Conservation (phyloP, 2,797 vertebrate species). For the Myotis pilosus region DNA sequence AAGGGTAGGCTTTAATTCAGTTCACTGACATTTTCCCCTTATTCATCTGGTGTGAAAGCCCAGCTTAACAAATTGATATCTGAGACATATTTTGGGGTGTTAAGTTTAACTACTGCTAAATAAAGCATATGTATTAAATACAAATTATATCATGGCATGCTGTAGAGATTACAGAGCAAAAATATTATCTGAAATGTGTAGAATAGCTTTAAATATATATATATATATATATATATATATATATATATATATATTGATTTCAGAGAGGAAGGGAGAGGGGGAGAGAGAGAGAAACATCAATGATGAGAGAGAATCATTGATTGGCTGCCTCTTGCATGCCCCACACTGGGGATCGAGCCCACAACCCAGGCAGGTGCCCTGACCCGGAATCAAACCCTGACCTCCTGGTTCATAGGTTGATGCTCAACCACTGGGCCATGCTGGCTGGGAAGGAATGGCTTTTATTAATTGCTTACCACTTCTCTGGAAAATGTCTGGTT, state of each 20-base stretch:
- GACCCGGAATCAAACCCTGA: too few relatives aligned
- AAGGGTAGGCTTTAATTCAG: conserved; percentile 15
- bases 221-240: too few relatives aligned
- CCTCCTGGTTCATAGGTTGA: too few relatives aligned
- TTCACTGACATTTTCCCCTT: not conserved
- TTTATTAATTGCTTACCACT: conserved; percentile 3
- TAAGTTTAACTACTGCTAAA: not conserved
- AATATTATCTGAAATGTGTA: not conserved
- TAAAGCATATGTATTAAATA: not conserved
- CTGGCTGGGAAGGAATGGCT: not conserved
- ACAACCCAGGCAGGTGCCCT: too few relatives aligned
- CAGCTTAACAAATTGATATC: not conserved
- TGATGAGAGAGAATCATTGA: too few relatives aligned
- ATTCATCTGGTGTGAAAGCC: not conserved
- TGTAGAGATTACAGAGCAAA: not conserved
- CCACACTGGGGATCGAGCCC: too few relatives aligned
- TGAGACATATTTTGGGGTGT: not conserved
- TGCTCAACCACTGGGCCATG: too few relatives aligned
- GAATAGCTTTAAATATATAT: not conserved
- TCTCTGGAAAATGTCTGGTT: not conserved
- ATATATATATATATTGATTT: too few relatives aligned
- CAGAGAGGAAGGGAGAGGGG: too few relatives aligned
- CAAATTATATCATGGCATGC: not conserved
- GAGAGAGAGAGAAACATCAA: too few relatives aligned
- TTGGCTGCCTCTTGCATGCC: too few relatives aligned